phyloP scores from a whole-genome alignment of 2,113 vertebrate species.

The Platycercus adscitus region DNA sequence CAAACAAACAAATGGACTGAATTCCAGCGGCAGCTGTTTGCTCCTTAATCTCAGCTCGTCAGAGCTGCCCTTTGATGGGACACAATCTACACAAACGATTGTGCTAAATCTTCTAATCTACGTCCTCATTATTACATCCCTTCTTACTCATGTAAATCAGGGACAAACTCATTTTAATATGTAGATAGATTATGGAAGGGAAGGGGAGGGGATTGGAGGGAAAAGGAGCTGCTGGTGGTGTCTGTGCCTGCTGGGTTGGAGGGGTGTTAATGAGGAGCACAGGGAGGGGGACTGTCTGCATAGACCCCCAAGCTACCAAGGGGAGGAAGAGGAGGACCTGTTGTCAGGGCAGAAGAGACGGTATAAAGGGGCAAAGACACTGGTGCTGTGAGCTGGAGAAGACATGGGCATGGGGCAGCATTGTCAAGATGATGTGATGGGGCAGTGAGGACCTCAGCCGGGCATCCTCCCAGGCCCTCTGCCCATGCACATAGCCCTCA shows the following conservation, averaged over 20 bases:
- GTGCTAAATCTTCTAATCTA: constrained; percentile 93
- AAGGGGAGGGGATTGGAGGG: constrained; percentile 67
- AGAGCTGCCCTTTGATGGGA: constrained; percentile 89
- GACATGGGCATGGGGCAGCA: background rate
- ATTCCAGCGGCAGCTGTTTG: constrained; percentile 89
- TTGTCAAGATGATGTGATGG: background rate
- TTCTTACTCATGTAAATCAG: constrained; percentile 89
- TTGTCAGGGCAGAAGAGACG: constrained; percentile 62
- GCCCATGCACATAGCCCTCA: background rate
- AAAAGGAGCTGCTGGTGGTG: constrained; percentile 59
- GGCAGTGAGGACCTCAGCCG: fast-evolving
- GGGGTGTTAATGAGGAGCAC: constrained; percentile 74
- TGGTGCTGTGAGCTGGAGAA: background rate
- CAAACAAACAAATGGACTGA: constrained; percentile 73
- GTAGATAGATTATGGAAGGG: constrained; percentile 83
- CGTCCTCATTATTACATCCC: constrained; percentile 86
- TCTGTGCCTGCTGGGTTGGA: constrained; percentile 37
- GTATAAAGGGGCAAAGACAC: background rate
- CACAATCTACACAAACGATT: constrained; percentile 87
- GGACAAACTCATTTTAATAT: constrained; percentile 81
- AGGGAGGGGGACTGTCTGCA: constrained; percentile 13
- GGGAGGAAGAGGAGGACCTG: constrained; percentile 30
- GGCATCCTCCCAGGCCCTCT: background rate
- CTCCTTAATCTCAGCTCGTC: constrained; percentile 88
- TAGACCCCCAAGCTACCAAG: background rate